Evolutionary conservation across 2,888 invertebrate species (phyloP).

Genomic region (Periphyllus acericola): DNA sequence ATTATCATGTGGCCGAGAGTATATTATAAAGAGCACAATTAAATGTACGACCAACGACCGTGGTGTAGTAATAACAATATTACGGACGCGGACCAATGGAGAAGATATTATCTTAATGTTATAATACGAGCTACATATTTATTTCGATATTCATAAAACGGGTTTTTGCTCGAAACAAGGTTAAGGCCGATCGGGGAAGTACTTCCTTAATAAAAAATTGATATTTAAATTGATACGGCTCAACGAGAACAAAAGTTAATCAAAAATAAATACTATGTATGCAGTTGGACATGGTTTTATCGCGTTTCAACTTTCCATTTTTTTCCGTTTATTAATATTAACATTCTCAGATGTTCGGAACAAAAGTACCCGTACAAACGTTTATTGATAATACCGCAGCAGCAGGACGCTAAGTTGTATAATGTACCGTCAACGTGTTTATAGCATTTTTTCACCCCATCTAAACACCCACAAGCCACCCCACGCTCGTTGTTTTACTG

Average conservation of each 20-base stretch:
- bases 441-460: not conserved
- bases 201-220: not conserved
- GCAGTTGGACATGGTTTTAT: no score
- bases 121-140: not conserved
- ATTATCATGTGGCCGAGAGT: not conserved
- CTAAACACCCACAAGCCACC: not conserved
- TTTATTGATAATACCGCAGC: no score
- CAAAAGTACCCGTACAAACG: no score
- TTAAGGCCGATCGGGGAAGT: constrained; percentile 4
- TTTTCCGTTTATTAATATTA: no score
- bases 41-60: constrained; percentile 15
- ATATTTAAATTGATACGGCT: not conserved
- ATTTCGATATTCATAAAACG: constrained; percentile 11
- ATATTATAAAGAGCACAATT: not conserved
- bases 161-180: constrained; percentile 22
- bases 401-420: no score
- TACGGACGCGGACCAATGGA: not conserved
- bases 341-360: no score
- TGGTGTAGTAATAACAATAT: not conserved
- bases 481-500: not conserved
- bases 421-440: no score
- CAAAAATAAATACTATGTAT: not conserved
- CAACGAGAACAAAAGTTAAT: not conserved
- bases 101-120: not conserved
- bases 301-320: no score